phyloP scores from a whole-genome alignment of 1,140 invertebrate genomes.

The Bombyx mandarina region DNA sequence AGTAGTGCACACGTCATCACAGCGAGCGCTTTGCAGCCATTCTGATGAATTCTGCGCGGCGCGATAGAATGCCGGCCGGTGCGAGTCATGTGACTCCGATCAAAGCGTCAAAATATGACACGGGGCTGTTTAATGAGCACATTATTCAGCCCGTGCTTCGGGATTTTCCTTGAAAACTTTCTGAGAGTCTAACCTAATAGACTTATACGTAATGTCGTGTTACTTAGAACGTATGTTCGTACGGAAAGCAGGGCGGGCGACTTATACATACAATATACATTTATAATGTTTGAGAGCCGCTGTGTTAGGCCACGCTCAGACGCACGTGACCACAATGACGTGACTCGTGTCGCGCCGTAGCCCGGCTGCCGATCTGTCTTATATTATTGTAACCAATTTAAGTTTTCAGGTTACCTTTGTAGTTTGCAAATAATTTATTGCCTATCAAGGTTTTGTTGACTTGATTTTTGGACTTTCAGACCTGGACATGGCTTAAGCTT shows the following conservation, averaged over 20 bases:
- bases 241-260: no score
- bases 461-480: no score
- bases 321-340: slow-evolving; percentile 27
- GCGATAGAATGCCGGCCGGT: slow-evolving; percentile 32
- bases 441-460: no score
- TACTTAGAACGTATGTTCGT: no score
- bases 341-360: slow-evolving; percentile 1
- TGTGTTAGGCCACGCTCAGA: slow-evolving; percentile 24
- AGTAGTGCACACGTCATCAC: slow-evolving; percentile 14
- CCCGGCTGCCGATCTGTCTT: not conserved
- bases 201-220: not conserved
- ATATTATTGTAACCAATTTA: not conserved
- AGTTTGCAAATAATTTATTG: no score
- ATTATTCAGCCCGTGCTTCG: slow-evolving; percentile 5
- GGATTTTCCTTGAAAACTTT: slow-evolving; percentile 1
- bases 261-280: no score
- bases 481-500: no score
- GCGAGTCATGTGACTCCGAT: slow-evolving; percentile 46
- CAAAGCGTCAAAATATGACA: slow-evolving; percentile 47
- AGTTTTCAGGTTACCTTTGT: not conserved
- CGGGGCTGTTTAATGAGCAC: slow-evolving; percentile 37
- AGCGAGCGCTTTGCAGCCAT: slow-evolving; percentile 22
- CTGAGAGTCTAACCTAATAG: not conserved
- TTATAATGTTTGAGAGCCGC: slow-evolving; percentile 1
- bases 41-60: slow-evolving; percentile 21